Base-by-base conservation (phyloP, 1,140 invertebrate species). In the Camponotus pennsylvanicus region DNA sequence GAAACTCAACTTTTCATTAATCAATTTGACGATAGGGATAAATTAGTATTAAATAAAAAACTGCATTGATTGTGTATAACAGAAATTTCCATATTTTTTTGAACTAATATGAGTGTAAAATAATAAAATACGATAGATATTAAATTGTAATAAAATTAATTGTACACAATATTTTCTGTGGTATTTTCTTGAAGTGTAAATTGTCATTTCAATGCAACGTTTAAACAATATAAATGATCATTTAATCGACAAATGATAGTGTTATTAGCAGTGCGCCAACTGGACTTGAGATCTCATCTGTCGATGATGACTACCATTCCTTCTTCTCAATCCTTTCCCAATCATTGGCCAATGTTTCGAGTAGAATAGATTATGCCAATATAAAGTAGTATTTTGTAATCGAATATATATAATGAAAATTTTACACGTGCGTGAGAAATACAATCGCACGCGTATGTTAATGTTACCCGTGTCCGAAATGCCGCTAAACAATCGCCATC, bases 401-500 rank as follows among this genome's bases (percentile, higher is more conserved):
- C 9, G 32, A 55, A 27, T n/a, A 37, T 57, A 27, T 27, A 27
- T 27, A 27, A 27, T 27, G 27, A 27, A 27, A 27, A 27, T 27
- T 87, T 70, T 76, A 80, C 57, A 75, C 49, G 15, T 59, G 9
- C 86, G 88, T 69, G 78, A 79, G 27, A 1, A 40, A 40, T 79
- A 40, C 34, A 52, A 49, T 64, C 55, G 45, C 52, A 69, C 76
- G 88, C 77, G 45, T 18, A 61, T 84, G 83, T 90, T 89, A 85
- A 90, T 86, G 61, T 64, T 45, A 63, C 70, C 71, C 66, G 55
- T 42, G 49, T 49, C 70, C 75, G 67, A 89, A 90, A 83, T 71
- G 69, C 85, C 76, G 73, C 75, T 87, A 85, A 89, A 90, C 87
- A 90, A 90, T 90, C 88, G 88, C 57, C 88, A 59, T 79, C 88